Evolutionary conservation across 1,140 invertebrate species (phyloP).

Genomic region (Solenopsis invicta): DNA sequence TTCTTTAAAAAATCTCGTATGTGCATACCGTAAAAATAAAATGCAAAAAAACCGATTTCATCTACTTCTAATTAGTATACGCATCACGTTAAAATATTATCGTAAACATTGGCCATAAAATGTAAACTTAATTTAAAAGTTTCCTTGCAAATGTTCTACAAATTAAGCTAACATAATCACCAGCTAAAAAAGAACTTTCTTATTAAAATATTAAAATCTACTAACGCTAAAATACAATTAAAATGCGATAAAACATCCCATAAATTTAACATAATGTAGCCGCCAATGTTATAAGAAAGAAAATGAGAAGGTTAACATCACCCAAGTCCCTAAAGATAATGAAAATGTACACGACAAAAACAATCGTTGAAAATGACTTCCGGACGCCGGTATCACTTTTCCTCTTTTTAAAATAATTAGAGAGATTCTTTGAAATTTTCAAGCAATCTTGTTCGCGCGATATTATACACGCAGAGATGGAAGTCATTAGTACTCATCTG

Average conservation of each 20-base stretch:
- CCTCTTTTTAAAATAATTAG: conserved; percentile 37
- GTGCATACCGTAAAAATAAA: not conserved
- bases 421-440: conserved; percentile 32
- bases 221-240: not conserved
- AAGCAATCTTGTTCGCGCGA: conserved; percentile 1
- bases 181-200: not conserved
- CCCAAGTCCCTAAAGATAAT: conserved; percentile 13
- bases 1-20: conserved; percentile 18
- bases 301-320: conserved; percentile 22
- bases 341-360: conserved; percentile 8
- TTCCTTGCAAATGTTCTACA: not conserved
- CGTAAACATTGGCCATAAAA: not conserved
- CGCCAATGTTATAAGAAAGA: not conserved
- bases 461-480: conserved; percentile 45
- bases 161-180: conserved; percentile 1
- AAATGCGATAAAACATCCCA: not conserved
- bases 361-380: conserved; percentile 16
- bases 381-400: not conserved
- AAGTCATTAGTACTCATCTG: conserved; percentile 56
- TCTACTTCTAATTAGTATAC: not conserved
- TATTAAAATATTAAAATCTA: not conserved
- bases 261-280: conserved; percentile 5
- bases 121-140: not conserved
- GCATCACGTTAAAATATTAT: not conserved
- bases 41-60: not conserved